A percentile compares a stretch with the other conserved stretches of the same genome.
phyloP scores from a whole-genome alignment of 2,888 invertebrate genomes.

The Hyppa rectilinea region DNA sequence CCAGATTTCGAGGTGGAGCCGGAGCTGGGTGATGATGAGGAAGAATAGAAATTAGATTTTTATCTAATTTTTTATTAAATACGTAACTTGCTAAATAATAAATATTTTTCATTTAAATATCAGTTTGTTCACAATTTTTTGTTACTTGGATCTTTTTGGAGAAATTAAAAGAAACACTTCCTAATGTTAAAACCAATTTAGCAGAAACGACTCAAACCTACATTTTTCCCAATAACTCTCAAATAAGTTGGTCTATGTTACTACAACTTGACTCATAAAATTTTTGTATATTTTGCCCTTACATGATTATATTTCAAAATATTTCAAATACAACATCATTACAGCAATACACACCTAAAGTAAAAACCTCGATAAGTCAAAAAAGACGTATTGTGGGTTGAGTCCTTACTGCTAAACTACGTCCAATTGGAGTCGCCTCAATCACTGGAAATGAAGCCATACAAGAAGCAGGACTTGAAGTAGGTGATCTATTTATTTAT shows the following conservation, averaged over 20 bases:
- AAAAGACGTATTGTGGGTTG: not conserved
- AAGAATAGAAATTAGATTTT: not conserved
- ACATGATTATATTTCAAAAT: not conserved
- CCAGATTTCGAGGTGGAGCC: not conserved
- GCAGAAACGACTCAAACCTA: constrained; percentile 9
- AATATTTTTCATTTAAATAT: not conserved
- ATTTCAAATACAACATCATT: constrained; percentile 5
- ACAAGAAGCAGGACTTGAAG: too few species aligned
- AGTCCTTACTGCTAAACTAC: not conserved
- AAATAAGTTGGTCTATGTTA: not conserved
- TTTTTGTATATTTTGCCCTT: not conserved
- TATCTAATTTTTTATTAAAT: not conserved
- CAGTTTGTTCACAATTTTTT: not conserved
- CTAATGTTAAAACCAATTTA: constrained; percentile 1
- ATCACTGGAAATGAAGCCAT: too few species aligned
- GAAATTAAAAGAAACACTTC: not conserved
- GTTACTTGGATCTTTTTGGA: not conserved
- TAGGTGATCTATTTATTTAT: not conserved
- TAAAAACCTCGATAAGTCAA: constrained; percentile 9
- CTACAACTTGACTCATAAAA: not conserved
- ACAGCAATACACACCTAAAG: constrained; percentile 1
- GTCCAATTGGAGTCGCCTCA: too few species aligned
- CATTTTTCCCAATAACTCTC: constrained; percentile 1
- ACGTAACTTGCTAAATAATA: not conserved
- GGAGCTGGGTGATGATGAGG: not conserved